phyloP scores from a whole-genome alignment of 2,888 invertebrate species.

The Phymatocera aterrima region DNA sequence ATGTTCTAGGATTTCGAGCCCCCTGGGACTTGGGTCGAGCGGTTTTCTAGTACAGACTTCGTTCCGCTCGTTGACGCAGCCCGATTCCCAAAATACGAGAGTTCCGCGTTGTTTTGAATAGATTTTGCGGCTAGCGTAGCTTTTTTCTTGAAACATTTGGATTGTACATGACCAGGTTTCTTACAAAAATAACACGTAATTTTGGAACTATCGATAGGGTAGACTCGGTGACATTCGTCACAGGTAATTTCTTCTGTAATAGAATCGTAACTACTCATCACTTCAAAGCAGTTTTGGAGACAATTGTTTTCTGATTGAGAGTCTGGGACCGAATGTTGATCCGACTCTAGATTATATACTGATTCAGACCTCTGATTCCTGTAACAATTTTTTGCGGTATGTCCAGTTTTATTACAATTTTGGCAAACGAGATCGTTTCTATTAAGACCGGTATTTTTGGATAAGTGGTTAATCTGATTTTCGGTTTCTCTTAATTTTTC shows the following conservation, averaged over 20 bases:
- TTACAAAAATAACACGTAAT: neutral
- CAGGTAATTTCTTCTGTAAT: neutral
- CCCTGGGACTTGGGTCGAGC: neutral
- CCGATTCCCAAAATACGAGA: neutral
- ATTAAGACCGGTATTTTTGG: neutral
- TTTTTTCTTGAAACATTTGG: neutral
- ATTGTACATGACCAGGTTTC: neutral
- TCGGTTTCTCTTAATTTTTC: neutral
- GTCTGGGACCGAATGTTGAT: no score
- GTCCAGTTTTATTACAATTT: neutral
- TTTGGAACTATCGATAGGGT: neutral
- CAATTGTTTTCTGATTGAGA: neutral
- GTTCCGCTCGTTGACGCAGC: neutral
- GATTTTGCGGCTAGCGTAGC: no score
- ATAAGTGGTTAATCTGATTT: neutral
- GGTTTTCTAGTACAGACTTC: neutral
- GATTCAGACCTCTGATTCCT: no score
- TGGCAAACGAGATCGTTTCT: neutral
- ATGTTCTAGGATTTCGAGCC: neutral
- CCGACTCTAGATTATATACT: no score
- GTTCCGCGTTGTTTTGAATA: no score
- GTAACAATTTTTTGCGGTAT: neutral
- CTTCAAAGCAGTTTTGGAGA: neutral
- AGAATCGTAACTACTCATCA: neutral
- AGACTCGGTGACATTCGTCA: neutral